Evolutionary conservation across 2,888 invertebrate species (phyloP), one percentile per base, ranked within the genome.

Genomic region (Stenotaenia linearis): DNA sequence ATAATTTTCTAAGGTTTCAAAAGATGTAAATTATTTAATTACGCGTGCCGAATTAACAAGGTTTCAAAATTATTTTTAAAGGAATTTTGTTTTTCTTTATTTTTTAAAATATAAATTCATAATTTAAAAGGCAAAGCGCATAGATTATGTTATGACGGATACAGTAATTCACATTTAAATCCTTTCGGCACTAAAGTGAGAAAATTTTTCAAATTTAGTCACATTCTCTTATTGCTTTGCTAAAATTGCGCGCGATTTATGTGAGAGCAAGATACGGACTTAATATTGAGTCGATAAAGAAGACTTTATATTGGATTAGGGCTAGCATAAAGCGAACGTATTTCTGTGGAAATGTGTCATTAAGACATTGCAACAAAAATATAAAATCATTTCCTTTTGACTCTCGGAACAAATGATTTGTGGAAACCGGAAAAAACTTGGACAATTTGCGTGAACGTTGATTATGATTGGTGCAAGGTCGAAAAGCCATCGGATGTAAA

Each of bases 1-100:
- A 25, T 69, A 69, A 69, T 69, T 69, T 69, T 69, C 15, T 69
- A 12, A 18, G 69, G 23, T 69, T 61, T 69, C 69, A 69, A 69
- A 28, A 69, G 69, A 50, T 50, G 5, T 50, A 0, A n/a, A 50
- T 18, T 0, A n/a, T n/a, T 50, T 18, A 50, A 50, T 50, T 50
- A 50, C 3, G 21, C 50, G 5, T 45, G 15, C 15, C 1, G n/a
- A 37, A 3, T 15, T 1, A 37, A 37, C 45, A 50, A 50, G n/a
- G 50, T 50, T 50, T 21, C 15, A 50, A 18, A 50, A 6, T 15
- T 18, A 50, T 50, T 1, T n/a, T 6, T 50, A 1, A 21, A 1
- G 9, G 4, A 4, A 32, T 21, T 50, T 18, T 1, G 15, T 15
- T 40, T 15, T 5, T 12, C 2, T 15, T 40, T 9, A 12, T 40